Evolutionary conservation across 1,140 invertebrate genomes (phyloP).

Genomic region (Drosophila sucinea): DNA sequence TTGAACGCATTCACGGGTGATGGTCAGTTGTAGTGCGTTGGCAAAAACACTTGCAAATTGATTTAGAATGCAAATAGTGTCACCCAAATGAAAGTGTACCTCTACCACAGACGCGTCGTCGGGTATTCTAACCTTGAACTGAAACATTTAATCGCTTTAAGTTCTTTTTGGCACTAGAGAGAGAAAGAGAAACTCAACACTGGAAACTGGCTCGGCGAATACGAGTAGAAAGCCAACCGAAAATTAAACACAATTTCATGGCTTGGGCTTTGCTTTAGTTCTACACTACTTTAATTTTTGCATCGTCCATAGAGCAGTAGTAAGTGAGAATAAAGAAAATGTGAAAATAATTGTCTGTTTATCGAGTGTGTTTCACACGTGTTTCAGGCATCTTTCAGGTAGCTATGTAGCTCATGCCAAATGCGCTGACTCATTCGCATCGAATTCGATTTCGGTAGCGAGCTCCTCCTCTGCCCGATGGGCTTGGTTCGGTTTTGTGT

Average conservation of each 20-base stretch:
- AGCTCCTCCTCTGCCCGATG: conserved; percentile 16
- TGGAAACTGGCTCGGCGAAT: conserved; percentile 41
- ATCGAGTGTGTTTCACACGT: conserved; percentile 38
- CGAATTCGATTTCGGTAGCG: conserved; percentile 36
- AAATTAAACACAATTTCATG: conserved; percentile 76
- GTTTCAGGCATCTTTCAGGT: conserved; percentile 31
- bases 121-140: conserved; percentile 50
- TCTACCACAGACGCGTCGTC: conserved; percentile 17
- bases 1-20: conserved; percentile 21
- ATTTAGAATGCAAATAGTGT: conserved; percentile 40
- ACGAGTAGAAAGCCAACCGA: conserved; percentile 59
- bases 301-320: conserved; percentile 27
- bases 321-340: conserved; percentile 31
- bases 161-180: conserved; percentile 58
- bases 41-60: conserved; percentile 29
- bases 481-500: conserved; percentile 25
- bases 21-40: neutral
- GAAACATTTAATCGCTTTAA: conserved; percentile 40
- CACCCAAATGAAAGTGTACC: conserved; percentile 47
- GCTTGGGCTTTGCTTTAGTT: conserved; percentile 72
- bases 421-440: conserved; percentile 39
- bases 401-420: conserved; percentile 28
- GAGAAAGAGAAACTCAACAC: conserved; percentile 68
- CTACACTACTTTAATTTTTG: conserved; percentile 75
- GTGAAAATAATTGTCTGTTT: conserved; percentile 65